Base-by-base conservation (phyloP, 2,888 invertebrate species). In the Cephus pulcher region DNA sequence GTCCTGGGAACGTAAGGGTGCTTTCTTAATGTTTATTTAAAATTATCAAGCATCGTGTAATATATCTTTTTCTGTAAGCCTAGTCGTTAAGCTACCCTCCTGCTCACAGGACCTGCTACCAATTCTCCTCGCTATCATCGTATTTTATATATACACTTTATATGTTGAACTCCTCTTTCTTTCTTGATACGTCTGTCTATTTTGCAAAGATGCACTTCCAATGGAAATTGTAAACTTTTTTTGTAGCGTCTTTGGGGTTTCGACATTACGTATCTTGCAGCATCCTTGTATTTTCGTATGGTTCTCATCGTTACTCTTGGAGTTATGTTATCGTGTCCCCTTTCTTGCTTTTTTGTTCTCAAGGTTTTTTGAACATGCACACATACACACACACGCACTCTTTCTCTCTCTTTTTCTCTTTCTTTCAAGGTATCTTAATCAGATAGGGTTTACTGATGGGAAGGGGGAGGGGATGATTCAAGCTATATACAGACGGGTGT, bases 401-500 rank as follows among this genome's bases (percentile, higher is more conserved):
- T 56, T 15, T 40, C 23, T 23, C 23, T 40, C 40, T 40, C 40
- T 15, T 40, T 40, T 23, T 15, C 23, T 40, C 15, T 15, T 56
- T 56, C 40, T 15, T 56, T 23, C 9, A 56, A 56, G 56, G 23
- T 56, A 56, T 56, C 23, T 23, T 56, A 56, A 56, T 23, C 9
- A 9, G 56, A 32, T 77, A 77, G 74, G 77, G 74, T 75, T 74
- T 69, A 68, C 69, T 23, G 74, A 40, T 77, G 79, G 56, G 23
- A 76, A 76, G 33, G 79, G 69, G 75, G 79, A 80, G 40, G 73
- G 76, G 74, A 73, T 77, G 73, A 79, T 80, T 77, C 73, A 89
- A 90, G 88, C 89, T 90, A 90, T 90, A 83, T 90, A 90, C 89
- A 90, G 84, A 87, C 83, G 86, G 85, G 84, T 80, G 82, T 83